These are phyloP conservation scores for Hyperoodon ampullatus DNA, from an alignment of 2,113 vertebrate genomes.

Conservation along the genomic window DNA sequence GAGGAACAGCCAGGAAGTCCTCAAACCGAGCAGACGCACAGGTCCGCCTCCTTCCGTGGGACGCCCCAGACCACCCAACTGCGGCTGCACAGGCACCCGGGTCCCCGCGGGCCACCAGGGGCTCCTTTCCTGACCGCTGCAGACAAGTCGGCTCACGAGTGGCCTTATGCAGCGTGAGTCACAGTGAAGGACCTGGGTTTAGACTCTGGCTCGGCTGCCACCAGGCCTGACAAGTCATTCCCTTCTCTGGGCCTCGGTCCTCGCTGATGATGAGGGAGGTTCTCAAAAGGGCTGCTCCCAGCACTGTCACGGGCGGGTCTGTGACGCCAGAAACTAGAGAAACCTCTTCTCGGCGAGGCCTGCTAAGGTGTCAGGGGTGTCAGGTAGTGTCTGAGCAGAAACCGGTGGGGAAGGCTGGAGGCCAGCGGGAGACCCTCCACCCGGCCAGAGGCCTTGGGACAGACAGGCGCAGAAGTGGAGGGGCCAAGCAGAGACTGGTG, in stretches of 20 bases:
- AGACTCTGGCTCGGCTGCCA: accelerated
- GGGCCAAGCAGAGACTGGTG: accelerated
- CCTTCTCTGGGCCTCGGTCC: not conserved
- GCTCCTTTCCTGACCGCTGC: too few species aligned
- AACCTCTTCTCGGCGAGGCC: not conserved
- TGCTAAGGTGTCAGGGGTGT: accelerated
- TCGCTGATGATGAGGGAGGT: not conserved
- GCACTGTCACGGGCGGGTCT: accelerated
- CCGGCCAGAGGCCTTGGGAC: not conserved
- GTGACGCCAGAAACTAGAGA: not conserved
- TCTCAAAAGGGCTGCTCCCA: not conserved
- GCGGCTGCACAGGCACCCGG: accelerated
- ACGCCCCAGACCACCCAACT: too few species aligned
- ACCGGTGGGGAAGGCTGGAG: not conserved
- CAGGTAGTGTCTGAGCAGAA: not conserved
- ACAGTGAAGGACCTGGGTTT: accelerated
- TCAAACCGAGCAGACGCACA: accelerated
- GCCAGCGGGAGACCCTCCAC: accelerated
- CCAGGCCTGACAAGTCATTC: too few species aligned
- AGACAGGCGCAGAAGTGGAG: not conserved
- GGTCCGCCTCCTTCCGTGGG: accelerated
- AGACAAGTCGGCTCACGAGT: not conserved
- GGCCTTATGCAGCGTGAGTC: not conserved
- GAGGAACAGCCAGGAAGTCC: not conserved
- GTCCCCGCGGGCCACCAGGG: not conserved